A percentile compares a stretch with the other conserved stretches of the same genome.
These are phyloP conservation scores for Takifugu flavidus DNA, from an alignment of 2,113 vertebrate genomes.

Conservation along the genomic window DNA sequence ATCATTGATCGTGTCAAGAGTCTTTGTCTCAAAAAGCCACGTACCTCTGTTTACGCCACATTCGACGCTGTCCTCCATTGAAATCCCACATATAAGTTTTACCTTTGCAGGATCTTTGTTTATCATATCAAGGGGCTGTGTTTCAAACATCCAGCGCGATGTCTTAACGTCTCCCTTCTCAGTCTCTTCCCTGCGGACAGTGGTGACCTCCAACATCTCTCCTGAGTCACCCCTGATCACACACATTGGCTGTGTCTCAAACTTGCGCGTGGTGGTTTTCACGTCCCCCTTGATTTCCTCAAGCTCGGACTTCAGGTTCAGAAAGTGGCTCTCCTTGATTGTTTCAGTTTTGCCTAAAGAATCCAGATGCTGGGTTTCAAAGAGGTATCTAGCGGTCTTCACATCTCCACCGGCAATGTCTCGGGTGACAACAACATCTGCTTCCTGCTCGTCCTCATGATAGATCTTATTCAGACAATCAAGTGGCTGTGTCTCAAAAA, in stretches of 20 bases:
- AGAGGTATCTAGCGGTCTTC: constrained; percentile 82
- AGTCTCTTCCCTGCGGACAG: constrained; percentile 80
- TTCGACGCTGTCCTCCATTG: constrained; percentile 79
- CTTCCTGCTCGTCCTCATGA: constrained; percentile 67
- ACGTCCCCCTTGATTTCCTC: constrained; percentile 83
- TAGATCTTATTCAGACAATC: constrained; percentile 81
- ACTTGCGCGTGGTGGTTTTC: constrained; percentile 82
- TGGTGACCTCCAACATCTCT: constrained; percentile 85
- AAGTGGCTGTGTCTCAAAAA: constrained; percentile 84
- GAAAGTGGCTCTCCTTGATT: constrained; percentile 78
- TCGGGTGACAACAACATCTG: constrained; percentile 42
- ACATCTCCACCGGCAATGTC: constrained; percentile 81
- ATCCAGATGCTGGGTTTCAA: constrained; percentile 84
- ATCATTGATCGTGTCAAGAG: constrained; percentile 83
- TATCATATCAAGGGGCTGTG: constrained; percentile 80
- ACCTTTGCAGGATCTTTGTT: constrained; percentile 79
- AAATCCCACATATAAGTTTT: constrained; percentile 80
- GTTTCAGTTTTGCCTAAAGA: constrained; percentile 78
- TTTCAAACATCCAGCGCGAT: constrained; percentile 85
- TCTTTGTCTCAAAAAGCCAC: constrained; percentile 85
- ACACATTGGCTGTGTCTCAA: constrained; percentile 83
- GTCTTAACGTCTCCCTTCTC: constrained; percentile 83
- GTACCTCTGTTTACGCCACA: constrained; percentile 77
- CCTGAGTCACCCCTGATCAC: constrained; percentile 82
- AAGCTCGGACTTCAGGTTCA: constrained; percentile 82